Conservation (phyloP, 2,888 invertebrate species). For the Dioctria rufipes region DNA sequence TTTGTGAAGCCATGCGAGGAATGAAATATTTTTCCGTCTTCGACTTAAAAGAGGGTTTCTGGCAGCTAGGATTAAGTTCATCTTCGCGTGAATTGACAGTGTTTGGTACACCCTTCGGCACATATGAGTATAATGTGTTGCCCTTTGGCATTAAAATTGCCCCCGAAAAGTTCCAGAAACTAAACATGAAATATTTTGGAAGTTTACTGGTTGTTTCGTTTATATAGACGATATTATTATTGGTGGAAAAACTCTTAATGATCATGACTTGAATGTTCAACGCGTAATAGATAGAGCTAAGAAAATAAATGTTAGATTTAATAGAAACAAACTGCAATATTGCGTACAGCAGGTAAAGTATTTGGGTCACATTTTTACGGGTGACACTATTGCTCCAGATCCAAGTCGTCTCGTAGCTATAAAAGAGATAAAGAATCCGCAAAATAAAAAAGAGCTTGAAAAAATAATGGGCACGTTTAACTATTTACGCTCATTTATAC, state of each 20-base stretch:
- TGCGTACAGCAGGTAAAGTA: slow-evolving; percentile 35
- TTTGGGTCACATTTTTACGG: slow-evolving; percentile 15
- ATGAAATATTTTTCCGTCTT: background rate
- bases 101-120: slow-evolving; percentile 59
- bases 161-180: no score
- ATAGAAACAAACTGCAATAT: slow-evolving; percentile 50
- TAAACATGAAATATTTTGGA: no score
- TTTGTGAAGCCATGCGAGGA: no score
- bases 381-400: slow-evolving; percentile 9
- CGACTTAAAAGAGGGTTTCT: slow-evolving; percentile 49
- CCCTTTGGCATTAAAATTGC: slow-evolving; percentile 15
- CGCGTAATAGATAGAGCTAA: slow-evolving; percentile 47
- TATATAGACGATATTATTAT: slow-evolving; percentile 48
- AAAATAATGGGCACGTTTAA: slow-evolving; percentile 62
- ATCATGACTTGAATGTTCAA: slow-evolving; percentile 8
- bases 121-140: slow-evolving; percentile 53
- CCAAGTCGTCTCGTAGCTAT: slow-evolving; percentile 34
- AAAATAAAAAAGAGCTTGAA: slow-evolving; percentile 60
- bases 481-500: no score
- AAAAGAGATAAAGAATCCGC: slow-evolving; percentile 56
- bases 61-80: slow-evolving; percentile 57
- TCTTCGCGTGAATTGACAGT: slow-evolving; percentile 57
- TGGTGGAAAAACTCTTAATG: slow-evolving; percentile 14
- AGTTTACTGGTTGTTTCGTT: no score
- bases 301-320: background rate